Base-by-base conservation (phyloP, 1,140 invertebrate species). In the Scaptomyza graminum region DNA sequence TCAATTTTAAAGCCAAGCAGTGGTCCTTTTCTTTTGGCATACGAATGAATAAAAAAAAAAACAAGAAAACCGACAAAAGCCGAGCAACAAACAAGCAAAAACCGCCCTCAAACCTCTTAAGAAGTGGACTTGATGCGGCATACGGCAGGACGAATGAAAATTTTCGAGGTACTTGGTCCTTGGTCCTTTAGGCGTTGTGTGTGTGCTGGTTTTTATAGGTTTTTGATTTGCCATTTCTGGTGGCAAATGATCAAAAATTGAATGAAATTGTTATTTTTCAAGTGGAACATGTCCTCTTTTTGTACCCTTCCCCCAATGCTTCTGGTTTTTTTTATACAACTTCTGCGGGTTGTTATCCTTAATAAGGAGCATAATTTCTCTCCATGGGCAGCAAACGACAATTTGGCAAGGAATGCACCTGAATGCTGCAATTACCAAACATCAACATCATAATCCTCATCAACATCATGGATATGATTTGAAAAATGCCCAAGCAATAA, bases 231-330 rank as follows among this genome's bases (percentile, higher is more conserved):
- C 83, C 83, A 88, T 88, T 88, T 88, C 83, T 88, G 83, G 83
- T 88, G 79, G 83, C 83, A 88, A 88, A 88, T 88, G 83, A 88
- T 88, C 83, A 88, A 88, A 88, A 88, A 88, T 88, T 88, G 83
- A 88, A 88, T 88, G 76, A 88, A 88, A 88, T 88, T 88, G 83
- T 88, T 88, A 88, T 88, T 83, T 71, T 83, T 88, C 83, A 83
- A 88, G 83, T 88, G 83, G 83, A 88, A 88, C 83, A 88, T 88
- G 83, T 88, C 83, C 83, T 76, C 83, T 74, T 81, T 76, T 60
- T 62, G 68, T 77, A 52, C 61, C 62, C 56, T 47, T 41, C 55
- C 12, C 12, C 28, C 31, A 41, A 28, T 41, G 63, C 39, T 49
- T 11, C 31, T 34, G n/a, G n/a, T n/a, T 34, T 9, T 34, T 2